A percentile compares a stretch with the other conserved stretches of the same genome.
These are phyloP conservation scores for Ophion ellenae DNA, from an alignment of 2,888 invertebrate species.

Conservation along the genomic window DNA sequence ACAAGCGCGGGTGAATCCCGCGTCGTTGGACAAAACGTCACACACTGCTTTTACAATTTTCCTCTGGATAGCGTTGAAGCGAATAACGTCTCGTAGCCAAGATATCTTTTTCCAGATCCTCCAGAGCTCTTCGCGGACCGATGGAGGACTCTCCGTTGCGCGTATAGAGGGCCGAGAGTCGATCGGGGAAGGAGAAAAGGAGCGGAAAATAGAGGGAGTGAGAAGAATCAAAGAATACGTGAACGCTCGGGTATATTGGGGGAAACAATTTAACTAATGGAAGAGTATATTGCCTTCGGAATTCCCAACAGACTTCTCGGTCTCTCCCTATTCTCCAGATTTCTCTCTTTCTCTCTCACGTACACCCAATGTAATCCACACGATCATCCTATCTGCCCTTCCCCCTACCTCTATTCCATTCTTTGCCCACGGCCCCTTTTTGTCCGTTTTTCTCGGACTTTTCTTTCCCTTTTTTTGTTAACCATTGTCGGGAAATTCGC, in stretches of 20 bases:
- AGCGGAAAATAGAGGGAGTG: conserved; percentile 34
- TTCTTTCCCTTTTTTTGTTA: conserved; percentile 1
- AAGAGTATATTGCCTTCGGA: conserved; percentile 75
- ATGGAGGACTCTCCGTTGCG: not conserved
- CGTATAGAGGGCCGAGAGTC: not conserved
- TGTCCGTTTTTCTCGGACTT: conserved; percentile 4
- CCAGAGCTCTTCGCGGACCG: conserved; percentile 3
- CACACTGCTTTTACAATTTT: not conserved
- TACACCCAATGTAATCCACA: conserved; percentile 56
- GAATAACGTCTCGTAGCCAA: conserved; percentile 25
- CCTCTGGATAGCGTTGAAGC: not conserved
- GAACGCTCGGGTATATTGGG: conserved; percentile 67
- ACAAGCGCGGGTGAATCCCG: not conserved
- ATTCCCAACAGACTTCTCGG: conserved; percentile 60
- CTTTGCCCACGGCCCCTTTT: not conserved
- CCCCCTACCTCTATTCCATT: conserved; percentile 1
- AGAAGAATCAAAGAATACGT: conserved; percentile 71
- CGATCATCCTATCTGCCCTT: conserved; percentile 51
- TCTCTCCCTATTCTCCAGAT: conserved; percentile 26
- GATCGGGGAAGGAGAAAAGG: conserved; percentile 8
- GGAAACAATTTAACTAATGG: conserved; percentile 83
- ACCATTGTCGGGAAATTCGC: conserved; percentile 56
- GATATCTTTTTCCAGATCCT: conserved; percentile 27
- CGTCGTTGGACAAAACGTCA: not conserved
- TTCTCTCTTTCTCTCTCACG: conserved; percentile 24